These are phyloP conservation scores for Danionella cerebrum DNA, from an alignment of 2,113 vertebrate species.

Conservation along the genomic window DNA sequence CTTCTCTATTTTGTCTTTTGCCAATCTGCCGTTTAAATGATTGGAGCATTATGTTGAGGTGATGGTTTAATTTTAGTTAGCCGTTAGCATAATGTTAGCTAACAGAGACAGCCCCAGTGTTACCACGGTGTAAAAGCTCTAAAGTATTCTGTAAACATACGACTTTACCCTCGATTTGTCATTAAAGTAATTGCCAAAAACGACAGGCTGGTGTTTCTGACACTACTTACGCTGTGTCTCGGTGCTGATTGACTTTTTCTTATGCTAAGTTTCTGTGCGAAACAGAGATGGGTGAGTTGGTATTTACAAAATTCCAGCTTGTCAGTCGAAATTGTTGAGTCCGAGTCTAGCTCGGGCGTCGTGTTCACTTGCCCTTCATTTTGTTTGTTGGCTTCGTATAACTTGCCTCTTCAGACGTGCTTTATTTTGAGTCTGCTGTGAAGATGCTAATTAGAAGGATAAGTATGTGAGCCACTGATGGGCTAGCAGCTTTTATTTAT, in stretches of 20 bases:
- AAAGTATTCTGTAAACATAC: not conserved
- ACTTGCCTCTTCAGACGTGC: not conserved
- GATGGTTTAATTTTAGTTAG: conserved; percentile 4
- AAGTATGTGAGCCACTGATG: not conserved
- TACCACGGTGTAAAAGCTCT: not conserved
- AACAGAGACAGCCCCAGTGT: not conserved
- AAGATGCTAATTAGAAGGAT: not conserved
- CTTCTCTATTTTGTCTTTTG: conserved; percentile 10
- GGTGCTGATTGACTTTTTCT: not conserved
- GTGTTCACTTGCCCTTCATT: not conserved
- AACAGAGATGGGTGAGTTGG: not conserved
- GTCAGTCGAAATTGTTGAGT: not conserved
- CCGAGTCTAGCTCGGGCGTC: not conserved
- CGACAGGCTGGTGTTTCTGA: not conserved
- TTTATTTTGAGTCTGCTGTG: not conserved
- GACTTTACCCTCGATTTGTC: not conserved
- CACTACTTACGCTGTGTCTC: not conserved
- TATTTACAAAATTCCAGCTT: conserved; percentile 7
- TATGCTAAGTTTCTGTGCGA: not conserved
- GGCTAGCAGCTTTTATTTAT: not conserved
- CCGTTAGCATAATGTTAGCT: conserved; percentile 7
- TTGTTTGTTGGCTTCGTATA: not conserved
- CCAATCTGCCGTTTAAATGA: too few relatives aligned
- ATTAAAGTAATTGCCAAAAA: too few relatives aligned
- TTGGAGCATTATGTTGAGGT: too few relatives aligned